Conservation (phyloP, 2,113 vertebrate genomes). For the Rhynchopsitta pachyrhyncha region DNA sequence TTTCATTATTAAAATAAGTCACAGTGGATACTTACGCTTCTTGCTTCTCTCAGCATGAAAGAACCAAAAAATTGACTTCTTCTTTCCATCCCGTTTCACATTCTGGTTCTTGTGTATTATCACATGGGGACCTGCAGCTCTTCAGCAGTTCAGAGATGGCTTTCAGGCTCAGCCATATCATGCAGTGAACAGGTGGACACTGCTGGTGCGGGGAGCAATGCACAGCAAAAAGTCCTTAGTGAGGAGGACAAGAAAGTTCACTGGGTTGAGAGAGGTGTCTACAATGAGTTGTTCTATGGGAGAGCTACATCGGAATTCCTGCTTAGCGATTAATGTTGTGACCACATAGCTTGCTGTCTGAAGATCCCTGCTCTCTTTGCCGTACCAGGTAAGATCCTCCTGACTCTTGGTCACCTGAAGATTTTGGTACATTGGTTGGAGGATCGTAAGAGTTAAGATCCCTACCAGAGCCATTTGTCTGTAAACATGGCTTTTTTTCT, state of each 20-base stretch:
- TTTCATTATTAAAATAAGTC: neutral
- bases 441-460: neutral
- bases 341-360: neutral
- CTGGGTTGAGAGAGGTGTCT: neutral
- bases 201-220: neutral
- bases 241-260: neutral
- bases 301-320: rapidly evolving
- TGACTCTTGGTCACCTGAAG: neutral
- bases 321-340: neutral
- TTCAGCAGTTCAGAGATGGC: neutral
- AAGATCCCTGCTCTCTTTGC: neutral
- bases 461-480: neutral
- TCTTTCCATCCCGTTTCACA: neutral
- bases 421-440: neutral
- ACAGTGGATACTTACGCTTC: neutral
- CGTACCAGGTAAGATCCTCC: neutral
- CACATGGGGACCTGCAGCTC: neutral
- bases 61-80: neutral
- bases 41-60: neutral
- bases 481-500: neutral
- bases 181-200: neutral
- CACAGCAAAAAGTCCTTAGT: neutral
- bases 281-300: neutral
- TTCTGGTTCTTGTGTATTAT: neutral
- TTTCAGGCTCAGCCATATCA: neutral